Percentiles rank a stretch among this genome's conserved stretches.
Conservation (phyloP, 2,113 vertebrate species). For the Anarrhichthys ocellatus region DNA sequence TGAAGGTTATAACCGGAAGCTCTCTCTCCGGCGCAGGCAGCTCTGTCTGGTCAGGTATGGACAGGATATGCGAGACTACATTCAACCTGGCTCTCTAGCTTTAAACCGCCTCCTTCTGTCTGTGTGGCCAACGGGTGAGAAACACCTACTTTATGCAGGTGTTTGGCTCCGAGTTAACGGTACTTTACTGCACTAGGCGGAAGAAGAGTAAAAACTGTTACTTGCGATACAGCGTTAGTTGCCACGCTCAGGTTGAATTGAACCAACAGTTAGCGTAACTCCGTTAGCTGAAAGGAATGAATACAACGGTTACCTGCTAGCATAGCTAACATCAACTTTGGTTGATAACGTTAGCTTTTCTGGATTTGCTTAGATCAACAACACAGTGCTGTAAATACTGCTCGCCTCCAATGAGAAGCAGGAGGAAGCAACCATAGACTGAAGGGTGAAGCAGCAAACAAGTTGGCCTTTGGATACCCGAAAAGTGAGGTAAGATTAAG, state of each 20-base stretch:
- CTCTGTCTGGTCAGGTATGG: too few relatives aligned
- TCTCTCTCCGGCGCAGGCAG: not conserved
- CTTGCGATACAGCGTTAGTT: not conserved
- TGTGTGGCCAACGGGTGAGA: constrained; percentile 3
- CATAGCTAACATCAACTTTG: constrained; percentile 23
- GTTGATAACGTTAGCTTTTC: constrained; percentile 3
- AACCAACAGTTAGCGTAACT: not conserved
- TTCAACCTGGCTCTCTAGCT: not conserved
- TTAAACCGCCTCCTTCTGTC: not conserved
- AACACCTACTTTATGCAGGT: not conserved
- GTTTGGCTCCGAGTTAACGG: not conserved
- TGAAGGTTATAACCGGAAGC: constrained; percentile 26
- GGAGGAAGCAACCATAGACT: too few relatives aligned
- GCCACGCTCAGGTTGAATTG: not conserved
- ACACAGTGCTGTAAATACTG: not conserved
- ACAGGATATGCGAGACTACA: too few relatives aligned
- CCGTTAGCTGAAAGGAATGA: not conserved
- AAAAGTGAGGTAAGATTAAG: not conserved
- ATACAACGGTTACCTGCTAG: not conserved
- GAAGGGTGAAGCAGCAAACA: not conserved
- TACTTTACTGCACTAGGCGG: not conserved
- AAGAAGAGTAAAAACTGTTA: not conserved
- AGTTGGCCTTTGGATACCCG: not conserved
- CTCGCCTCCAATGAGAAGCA: not conserved
- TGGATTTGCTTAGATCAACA: too few relatives aligned